Evolutionary conservation across 2,888 invertebrate genomes (phyloP).

Genomic region (Tenthredo livida): DNA sequence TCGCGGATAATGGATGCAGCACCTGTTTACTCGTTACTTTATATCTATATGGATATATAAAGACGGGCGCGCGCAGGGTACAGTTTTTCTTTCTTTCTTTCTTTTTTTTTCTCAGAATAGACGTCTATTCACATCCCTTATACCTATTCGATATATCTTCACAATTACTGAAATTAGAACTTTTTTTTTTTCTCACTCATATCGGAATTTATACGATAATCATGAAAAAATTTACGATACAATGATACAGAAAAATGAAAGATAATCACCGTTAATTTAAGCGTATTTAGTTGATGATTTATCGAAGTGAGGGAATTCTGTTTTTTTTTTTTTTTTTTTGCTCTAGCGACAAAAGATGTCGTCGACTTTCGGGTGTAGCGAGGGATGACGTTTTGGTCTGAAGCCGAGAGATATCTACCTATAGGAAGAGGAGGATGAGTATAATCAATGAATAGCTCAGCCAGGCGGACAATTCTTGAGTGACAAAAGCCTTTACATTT

Average conservation of each 20-base stretch:
- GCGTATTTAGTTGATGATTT: neutral
- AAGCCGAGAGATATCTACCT: conserved; percentile 26
- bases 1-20: conserved; percentile 28
- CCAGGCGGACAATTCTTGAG: conserved; percentile 74
- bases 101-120: neutral
- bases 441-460: conserved; percentile 73
- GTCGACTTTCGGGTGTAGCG: neutral
- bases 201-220: too few relatives aligned
- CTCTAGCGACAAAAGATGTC: neutral
- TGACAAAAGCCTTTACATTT: conserved; percentile 74
- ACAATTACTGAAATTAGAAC: too few relatives aligned
- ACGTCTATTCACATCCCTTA: neutral
- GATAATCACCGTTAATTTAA: too few relatives aligned
- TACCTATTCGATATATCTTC: neutral
- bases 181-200: too few relatives aligned
- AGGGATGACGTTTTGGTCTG: neutral
- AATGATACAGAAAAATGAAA: too few relatives aligned
- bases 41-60: neutral
- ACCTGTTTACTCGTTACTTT: conserved; percentile 29
- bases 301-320: conserved; percentile 1
- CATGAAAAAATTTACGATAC: too few relatives aligned
- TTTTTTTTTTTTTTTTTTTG: neutral
- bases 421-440: conserved; percentile 39
- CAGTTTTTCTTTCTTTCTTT: neutral
- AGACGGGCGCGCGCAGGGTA: neutral